Base-by-base conservation (phyloP, 1,140 invertebrate genomes). In the Planococcus citri region DNA sequence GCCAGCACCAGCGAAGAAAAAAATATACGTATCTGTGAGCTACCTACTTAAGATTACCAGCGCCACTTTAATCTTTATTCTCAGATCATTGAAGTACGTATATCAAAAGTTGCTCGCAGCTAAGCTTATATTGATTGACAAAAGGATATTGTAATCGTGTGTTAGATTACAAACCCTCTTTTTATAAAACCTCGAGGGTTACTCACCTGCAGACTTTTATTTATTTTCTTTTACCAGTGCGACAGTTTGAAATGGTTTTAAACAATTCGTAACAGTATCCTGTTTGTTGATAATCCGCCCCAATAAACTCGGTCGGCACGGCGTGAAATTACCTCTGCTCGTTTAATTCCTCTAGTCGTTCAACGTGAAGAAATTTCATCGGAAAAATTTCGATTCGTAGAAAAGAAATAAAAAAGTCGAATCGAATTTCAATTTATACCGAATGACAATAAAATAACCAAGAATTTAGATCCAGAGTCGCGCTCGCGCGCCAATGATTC, bases 101-200 rank as follows among this genome's bases (percentile, higher is more conserved):
- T 6, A 27, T 9, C 22, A 17, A 64, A 64, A 64, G 60, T 64
- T 64, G 60, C 60, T 64, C 60, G 60, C 6, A 64, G 60, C 60
- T 64, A 64, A 64, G 60, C 60, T 64, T 64, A 64, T 58, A n/a
- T 51, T 64, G 60, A 64, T 27, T 64, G 60, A 64, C 60, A 64
- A 64, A 64, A 64, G 60, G 60, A 64, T 64, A 64, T 64, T 64
- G 60, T 64, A 64, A 64, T 64, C 60, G 10, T 64, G 60, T 64
- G 60, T 64, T 27, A 27, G 60, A 21, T 64, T 64, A 64, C 60
- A 64, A 64, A 64, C 60, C 60, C 60, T 64, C 60, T 64, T 64
- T 64, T 64, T 24, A 24, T 24, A 17, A 20, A 10, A 64, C 25
- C 60, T 64, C 22, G 60, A 64, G 60, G 60, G 60, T 64, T 25